Base-by-base conservation (phyloP, 1,140 invertebrate genomes). In the Thrips palmi region DNA sequence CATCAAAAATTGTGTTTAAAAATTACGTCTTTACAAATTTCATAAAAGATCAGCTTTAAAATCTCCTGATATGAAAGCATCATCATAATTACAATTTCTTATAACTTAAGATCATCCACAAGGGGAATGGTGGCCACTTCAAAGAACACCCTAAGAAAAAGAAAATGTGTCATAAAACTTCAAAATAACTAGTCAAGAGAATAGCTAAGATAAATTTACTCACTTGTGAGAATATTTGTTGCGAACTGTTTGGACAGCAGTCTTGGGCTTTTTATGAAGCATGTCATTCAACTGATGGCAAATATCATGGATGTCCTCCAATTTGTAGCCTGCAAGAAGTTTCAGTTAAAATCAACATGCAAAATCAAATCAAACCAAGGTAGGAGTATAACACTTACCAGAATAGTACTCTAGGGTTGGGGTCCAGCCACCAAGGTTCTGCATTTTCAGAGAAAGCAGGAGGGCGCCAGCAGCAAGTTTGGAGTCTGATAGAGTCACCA, bases 151-250 rank as follows among this genome's bases (percentile, higher is more conserved):
- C 74, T 77, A 54, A 33, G 67, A 67, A 44, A 39, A 34, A 52
- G 42, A 56, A 17, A 33, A 33, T 29, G 32, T 40, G 4, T n/a
- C 17, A 32, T 30, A 32, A 25, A 14, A 19, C 24, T 17, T 28
- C 33, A 19, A 22, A 33, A 31, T 36, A 33, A 40, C 27, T 22
- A 31, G 12, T 17, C 10, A 24, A 33, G 20, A 25, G n/a, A 29
- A 10, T 34, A 11, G 17, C 7, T 20, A 15, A 21, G 5, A 35
- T 21, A 20, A 35, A 18, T 4, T 28, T 11, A 65, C 70, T 68
- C 63, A 79, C 76, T 77, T 77, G 57, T 97, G 91, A 21, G 83
- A 89, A 56, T 97, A 97, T 63, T 97, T 97, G 52, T 79, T 85
- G 33, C 74, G 64, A 43, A 97, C 77, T 28, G 88, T 92, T 53